These are phyloP conservation scores for Podarcis lilfordi DNA, from an alignment of 2,797 vertebrate genomes.

Conservation along the genomic window DNA sequence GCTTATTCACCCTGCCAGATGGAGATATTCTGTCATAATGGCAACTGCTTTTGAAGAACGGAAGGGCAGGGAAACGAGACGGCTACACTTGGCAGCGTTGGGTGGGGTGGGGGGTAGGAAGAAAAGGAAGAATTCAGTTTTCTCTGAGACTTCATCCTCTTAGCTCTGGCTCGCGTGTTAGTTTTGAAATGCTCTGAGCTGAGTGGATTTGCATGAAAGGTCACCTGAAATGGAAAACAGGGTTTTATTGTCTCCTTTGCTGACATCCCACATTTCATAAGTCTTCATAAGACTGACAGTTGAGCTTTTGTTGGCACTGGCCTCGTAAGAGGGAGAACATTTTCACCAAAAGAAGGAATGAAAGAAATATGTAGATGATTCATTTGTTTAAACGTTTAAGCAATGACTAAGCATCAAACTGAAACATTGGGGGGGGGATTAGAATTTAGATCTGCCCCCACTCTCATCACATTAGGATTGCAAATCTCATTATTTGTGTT, in stretches of 20 bases:
- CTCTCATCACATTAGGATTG: conserved; percentile 45
- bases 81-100: conserved; percentile 68
- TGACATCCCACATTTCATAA: conserved; percentile 19
- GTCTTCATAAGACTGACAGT: conserved; percentile 27
- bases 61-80: conserved; percentile 69
- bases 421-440: background rate
- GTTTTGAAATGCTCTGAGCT: conserved; percentile 24
- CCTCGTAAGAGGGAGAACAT: background rate
- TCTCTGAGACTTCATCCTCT: conserved; percentile 71
- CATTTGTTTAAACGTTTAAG: conserved; percentile 42
- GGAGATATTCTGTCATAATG: conserved; percentile 70
- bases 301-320: background rate
- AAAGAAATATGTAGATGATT: conserved; percentile 24
- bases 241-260: conserved; percentile 44
- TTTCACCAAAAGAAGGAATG: conserved; percentile 37
- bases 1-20: conserved; percentile 75
- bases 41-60: conserved; percentile 74
- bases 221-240: conserved; percentile 63
- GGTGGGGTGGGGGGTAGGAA: background rate
- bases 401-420: conserved; percentile 36
- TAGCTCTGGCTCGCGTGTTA: conserved; percentile 44
- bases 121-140: conserved; percentile 59
- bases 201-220: conserved; percentile 61
- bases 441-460: background rate
- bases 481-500: conserved; percentile 39